Base-by-base conservation (phyloP, 2,888 invertebrate genomes). In the Nemurella pictetii region DNA sequence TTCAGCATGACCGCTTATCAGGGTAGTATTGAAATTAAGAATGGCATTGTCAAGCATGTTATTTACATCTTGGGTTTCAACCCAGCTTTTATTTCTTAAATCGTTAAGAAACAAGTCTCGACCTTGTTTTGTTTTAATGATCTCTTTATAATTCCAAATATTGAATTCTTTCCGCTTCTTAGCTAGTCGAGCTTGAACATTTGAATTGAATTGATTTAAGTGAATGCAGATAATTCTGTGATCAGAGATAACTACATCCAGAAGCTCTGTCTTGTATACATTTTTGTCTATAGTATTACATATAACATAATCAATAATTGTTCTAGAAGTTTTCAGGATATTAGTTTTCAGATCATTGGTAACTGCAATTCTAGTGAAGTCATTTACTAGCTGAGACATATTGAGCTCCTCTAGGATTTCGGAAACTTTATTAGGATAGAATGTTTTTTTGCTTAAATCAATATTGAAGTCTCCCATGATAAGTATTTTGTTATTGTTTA, bases 341-440 rank as follows among this genome's bases (percentile, higher is more conserved):
- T 26, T 25, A 25, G 9, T 36, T 12, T 36, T 81, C 27, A 26
- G 25, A 80, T 30, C 32, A 32, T 20, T 29, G 15, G 32, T 30
- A 32, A 36, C 36, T 36, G 81, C 81, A 36, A 81, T 81, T 36
- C 81, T 81, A 36, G 81, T 81, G 25, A 81, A 81, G 4, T 81
- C 81, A 4, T 81, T 81, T 15, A 81, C 55, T 3, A 81, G 26
- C 26, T 81, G 81, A 36, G 55, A 25, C 81, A 81, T 36, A 81
- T 36, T 36, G 4, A 36, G n/a, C 26, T 36, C 27, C 3, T 36
- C 81, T 1, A 81, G 36, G n/a, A 26, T 81, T 81, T 36, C 35
- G 4, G 26, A 15, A n/a, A 81, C 36, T 81, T 81, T 81, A 15
- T 81, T 81, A 12, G 81, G 4, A 36, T 81, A 81, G 20, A 81